Base-by-base conservation (phyloP, 2,888 invertebrate genomes). In the Furcula furcula region DNA sequence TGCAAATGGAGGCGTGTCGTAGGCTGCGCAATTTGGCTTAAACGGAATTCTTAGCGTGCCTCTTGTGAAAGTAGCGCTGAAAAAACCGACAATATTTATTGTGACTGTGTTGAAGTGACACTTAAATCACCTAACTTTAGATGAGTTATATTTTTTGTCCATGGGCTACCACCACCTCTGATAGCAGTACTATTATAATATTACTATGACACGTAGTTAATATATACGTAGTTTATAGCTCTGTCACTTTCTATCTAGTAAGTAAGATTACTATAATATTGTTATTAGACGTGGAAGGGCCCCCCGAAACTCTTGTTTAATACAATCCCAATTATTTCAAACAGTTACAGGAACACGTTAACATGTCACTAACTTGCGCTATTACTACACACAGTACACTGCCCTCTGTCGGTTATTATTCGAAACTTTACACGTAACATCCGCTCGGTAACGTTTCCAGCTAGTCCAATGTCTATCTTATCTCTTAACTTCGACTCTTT, bases 1-100 rank as follows among this genome's bases (percentile, higher is more conserved):
- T 84, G 81, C 84, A 87, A 87, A 87, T 86, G 87, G 85, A 78
- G 70, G 65, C 76, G 76, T 79, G 82, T 79, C 78, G 79, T 76
- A 72, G 78, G 82, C 77, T 62, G 62, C 67, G 75, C 78, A 76
- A 82, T 83, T 85, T 78, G 76, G 82, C 83, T 84, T 82, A 83
- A 80, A 75, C 74, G 75, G 65, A 55, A 71, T 74, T 73, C 74
- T 81, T 73, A 73, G 74, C 67, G 61, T 63, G 44, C 59, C 70
- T 69, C 69, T 71, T 61, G 51, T 47, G 55, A 52, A 62, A 70
- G 68, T 69, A 72, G 64, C 65, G 36, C 59, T 51, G 55, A 62
- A 67, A 67, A 74, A 72, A 67, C 64, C 65, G 45, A 37, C 40
- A 40, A 40, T 54, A 61, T 55, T 65, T 57, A 4, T 4, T 16